phyloP scores from a whole-genome alignment of 2,113 vertebrate species.

The Notechis scutatus region DNA sequence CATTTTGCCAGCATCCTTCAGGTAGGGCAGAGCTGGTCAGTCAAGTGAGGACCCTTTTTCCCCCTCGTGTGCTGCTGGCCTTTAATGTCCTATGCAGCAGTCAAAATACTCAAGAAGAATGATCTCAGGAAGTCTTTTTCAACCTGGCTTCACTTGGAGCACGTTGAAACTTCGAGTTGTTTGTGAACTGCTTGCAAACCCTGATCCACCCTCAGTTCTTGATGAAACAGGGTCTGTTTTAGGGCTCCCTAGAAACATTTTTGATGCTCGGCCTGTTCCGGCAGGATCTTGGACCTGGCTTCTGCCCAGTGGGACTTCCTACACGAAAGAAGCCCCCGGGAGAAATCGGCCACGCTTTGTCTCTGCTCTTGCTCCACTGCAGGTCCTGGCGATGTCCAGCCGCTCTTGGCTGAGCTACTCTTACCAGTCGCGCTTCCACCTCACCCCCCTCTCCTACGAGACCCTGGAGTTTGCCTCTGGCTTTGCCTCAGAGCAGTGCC shows the following conservation, averaged over 20 bases:
- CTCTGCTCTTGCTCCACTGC: not conserved
- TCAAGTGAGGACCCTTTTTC: not conserved
- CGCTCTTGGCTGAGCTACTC: conserved; percentile 98
- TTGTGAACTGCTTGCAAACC: not conserved
- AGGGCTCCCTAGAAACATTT: not conserved
- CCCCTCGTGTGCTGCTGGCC: not conserved
- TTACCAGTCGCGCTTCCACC: conserved; percentile 95
- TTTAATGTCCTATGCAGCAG: not conserved
- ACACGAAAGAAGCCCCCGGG: not conserved
- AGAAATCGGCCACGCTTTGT: accelerated
- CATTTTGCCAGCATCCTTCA: not conserved
- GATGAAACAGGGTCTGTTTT: not conserved
- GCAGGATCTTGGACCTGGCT: not conserved
- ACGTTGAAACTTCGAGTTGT: not conserved
- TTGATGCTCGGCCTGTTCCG: not conserved
- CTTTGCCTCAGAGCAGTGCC: conserved; percentile 96
- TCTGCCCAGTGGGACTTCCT: not conserved
- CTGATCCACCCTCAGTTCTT: not conserved
- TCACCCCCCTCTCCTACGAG: conserved; percentile 93
- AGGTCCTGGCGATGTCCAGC: conserved; percentile 98
- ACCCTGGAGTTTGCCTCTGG: conserved; percentile 96
- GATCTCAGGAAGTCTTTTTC: not conserved
- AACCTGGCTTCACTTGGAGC: not conserved
- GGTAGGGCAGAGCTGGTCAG: not conserved
- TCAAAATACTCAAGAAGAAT: not conserved